A percentile compares a stretch with the other conserved stretches of the same genome.
These are phyloP conservation scores for Lindbergichthys nudifrons DNA, from an alignment of 2,797 vertebrate genomes.

Conservation along the genomic window DNA sequence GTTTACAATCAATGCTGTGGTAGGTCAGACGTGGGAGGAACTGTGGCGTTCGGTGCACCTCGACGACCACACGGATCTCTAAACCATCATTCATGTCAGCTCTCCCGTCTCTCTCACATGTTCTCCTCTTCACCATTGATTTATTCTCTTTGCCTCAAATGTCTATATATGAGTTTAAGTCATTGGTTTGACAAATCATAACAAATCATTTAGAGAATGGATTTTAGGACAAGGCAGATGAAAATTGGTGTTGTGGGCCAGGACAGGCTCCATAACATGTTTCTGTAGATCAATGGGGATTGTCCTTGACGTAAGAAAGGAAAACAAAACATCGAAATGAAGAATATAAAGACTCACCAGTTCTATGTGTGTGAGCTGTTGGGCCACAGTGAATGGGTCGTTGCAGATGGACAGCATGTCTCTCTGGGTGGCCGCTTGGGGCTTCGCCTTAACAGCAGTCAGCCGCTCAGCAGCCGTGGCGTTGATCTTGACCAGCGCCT, in stretches of 20 bases:
- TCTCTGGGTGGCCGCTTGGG: slow-evolving; percentile 90
- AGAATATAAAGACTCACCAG: slow-evolving; percentile 83
- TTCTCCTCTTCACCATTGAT: slow-evolving; percentile 12
- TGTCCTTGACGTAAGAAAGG: background rate
- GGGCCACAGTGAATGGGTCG: slow-evolving; percentile 92
- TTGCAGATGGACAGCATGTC: slow-evolving; percentile 92
- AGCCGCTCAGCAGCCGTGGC: slow-evolving; percentile 87
- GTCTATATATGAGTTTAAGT: background rate
- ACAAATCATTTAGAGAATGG: background rate
- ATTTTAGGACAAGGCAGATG: background rate
- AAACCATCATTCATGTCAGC: slow-evolving; percentile 43
- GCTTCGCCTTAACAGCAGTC: slow-evolving; percentile 89
- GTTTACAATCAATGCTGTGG: slow-evolving; percentile 38
- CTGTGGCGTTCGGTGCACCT: background rate
- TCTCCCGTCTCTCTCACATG: background rate
- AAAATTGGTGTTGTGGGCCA: background rate
- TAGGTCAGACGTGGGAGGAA: slow-evolving; percentile 1
- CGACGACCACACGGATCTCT: slow-evolving; percentile 5
- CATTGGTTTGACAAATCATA: slow-evolving; percentile 10
- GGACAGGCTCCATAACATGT: background rate
- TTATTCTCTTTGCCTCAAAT: slow-evolving; percentile 6
- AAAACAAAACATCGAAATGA: background rate
- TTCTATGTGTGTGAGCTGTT: slow-evolving; percentile 96
- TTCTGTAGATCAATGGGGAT: background rate
- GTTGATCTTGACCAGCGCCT: slow-evolving; percentile 91